A percentile compares a stretch with the other conserved stretches of the same genome.
phyloP scores from a whole-genome alignment of 1,140 invertebrate genomes.

The Batillaria attramentaria region DNA sequence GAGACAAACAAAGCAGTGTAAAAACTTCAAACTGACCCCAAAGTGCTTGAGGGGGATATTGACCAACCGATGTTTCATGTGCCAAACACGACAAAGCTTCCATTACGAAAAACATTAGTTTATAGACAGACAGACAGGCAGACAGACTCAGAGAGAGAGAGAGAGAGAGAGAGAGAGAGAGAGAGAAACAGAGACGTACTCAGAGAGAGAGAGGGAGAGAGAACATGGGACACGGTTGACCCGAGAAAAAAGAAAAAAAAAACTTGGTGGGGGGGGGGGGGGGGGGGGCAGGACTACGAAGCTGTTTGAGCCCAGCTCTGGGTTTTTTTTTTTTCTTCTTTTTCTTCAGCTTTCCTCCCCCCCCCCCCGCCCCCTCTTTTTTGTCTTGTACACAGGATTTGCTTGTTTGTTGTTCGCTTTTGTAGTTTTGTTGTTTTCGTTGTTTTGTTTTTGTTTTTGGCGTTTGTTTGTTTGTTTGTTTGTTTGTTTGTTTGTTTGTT shows the following conservation, averaged over 20 bases:
- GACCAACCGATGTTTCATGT: no score
- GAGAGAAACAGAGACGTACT: not conserved
- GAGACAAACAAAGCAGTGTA: no score
- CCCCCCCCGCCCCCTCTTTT: not conserved
- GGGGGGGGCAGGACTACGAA: no score
- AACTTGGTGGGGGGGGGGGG: no score
- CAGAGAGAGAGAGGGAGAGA: not conserved
- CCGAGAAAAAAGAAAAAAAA: not conserved
- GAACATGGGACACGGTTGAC: not conserved
- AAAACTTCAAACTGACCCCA: no score
- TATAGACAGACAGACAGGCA: not conserved
- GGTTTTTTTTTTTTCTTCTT: not conserved
- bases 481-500: not conserved
- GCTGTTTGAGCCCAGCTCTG: not conserved
- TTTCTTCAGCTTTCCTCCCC: not conserved
- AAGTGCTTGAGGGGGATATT: no score
- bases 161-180: not conserved
- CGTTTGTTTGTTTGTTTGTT: not conserved
- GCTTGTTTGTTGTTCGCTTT: not conserved
- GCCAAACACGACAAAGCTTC: no score
- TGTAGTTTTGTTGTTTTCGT: not conserved
- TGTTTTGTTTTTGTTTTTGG: not conserved
- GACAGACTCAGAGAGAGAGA: not conserved
- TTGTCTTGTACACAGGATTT: not conserved
- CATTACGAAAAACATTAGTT: no score